phyloP scores from a whole-genome alignment of 2,113 vertebrate genomes.

The Chamaetylas fuelleborni region DNA sequence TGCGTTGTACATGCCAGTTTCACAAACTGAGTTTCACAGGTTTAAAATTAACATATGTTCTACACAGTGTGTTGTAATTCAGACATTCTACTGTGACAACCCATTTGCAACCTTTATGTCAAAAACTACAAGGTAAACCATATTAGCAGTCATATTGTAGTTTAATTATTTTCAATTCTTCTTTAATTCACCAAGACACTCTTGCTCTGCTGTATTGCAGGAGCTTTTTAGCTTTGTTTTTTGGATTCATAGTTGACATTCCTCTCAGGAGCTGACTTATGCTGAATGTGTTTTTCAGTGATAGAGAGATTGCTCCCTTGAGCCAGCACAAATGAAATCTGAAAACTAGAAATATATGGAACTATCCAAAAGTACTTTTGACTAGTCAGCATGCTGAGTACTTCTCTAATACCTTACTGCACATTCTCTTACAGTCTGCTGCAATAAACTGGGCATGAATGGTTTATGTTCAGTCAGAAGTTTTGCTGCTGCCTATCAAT shows the following conservation, averaged over 20 bases:
- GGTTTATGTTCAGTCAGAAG: neutral
- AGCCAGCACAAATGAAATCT: slow-evolving; percentile 72
- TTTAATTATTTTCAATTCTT: slow-evolving; percentile 45
- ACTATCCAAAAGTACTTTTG: slow-evolving; percentile 61
- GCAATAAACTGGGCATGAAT: slow-evolving; percentile 4
- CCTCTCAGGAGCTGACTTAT: slow-evolving; percentile 63
- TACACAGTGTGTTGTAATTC: neutral
- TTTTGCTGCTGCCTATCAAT: neutral
- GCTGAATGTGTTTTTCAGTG: slow-evolving; percentile 63
- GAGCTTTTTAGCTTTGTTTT: slow-evolving; percentile 20
- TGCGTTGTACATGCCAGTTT: neutral
- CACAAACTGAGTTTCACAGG: neutral
- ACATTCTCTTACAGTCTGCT: neutral
- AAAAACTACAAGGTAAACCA: slow-evolving; percentile 2
- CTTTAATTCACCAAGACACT: slow-evolving; percentile 42
- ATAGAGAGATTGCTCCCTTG: slow-evolving; percentile 59
- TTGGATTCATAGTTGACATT: slow-evolving; percentile 64
- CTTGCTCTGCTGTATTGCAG: neutral
- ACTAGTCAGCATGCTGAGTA: slow-evolving; percentile 51
- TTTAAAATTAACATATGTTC: slow-evolving; percentile 1
- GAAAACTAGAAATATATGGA: slow-evolving; percentile 49
- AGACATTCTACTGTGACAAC: neutral
- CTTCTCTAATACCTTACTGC: slow-evolving; percentile 15
- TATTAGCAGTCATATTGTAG: neutral
- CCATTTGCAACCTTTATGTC: neutral